Evolutionary conservation across 1,140 invertebrate genomes (phyloP).

Genomic region (Melanaphis sacchari): DNA sequence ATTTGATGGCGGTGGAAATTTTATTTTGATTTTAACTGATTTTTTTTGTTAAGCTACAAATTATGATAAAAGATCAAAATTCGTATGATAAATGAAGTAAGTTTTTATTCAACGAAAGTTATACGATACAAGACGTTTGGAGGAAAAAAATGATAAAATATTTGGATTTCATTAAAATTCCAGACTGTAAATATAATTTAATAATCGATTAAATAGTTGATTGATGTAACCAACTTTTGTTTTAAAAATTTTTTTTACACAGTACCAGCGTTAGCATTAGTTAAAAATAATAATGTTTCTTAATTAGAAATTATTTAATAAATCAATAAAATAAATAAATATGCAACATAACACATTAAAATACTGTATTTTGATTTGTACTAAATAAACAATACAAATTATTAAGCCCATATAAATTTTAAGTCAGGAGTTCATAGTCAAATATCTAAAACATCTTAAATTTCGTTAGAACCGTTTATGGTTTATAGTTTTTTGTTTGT

Average conservation of each 20-base stretch:
- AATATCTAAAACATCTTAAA: neutral
- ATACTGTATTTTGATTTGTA: neutral
- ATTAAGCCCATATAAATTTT: neutral
- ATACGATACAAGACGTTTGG: neutral
- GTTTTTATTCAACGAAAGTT: neutral
- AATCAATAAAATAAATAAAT: neutral
- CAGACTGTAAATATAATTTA: neutral
- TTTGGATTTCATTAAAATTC: conserved; percentile 1
- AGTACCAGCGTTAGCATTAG: neutral
- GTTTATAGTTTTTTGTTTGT: neutral
- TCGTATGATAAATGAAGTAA: neutral
- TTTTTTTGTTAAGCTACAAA: neutral
- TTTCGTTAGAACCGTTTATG: neutral
- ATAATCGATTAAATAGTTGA: conserved; percentile 3
- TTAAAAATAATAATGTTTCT: neutral
- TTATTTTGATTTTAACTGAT: neutral
- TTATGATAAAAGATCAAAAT: neutral
- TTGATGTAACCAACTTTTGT: neutral
- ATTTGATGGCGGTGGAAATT: neutral
- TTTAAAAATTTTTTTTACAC: neutral
- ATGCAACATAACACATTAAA: neutral
- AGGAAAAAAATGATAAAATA: neutral
- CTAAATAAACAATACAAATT: neutral
- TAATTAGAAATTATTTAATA: neutral
- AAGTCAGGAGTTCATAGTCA: neutral